Evolutionary conservation across 2,113 vertebrate genomes (phyloP), one percentile per base, ranked within the genome.

Genomic region (Rhadina sibilatrix): DNA sequence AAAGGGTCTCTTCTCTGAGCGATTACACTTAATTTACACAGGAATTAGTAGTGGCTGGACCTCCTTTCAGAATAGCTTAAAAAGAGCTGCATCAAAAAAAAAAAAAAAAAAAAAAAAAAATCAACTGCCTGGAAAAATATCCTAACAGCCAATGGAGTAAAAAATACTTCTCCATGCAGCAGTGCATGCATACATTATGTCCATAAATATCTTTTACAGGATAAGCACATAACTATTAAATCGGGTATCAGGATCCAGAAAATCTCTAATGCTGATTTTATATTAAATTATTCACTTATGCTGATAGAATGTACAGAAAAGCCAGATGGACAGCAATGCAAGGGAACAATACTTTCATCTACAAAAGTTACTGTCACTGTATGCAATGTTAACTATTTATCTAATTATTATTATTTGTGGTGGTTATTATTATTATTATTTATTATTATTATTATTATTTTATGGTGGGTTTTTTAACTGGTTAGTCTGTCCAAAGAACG

Each of bases 21-120:
- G 60, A 97, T 96, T 96, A 95, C 71, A 52, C 80, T 90, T 96
- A 89, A 96, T 96, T 96, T 96, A 87, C 71, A 76, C 68, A 92
- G 80, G 83, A 95, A 90, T 97, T 95, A 97, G 66, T 78, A 74
- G 90, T 86, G 82, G 91, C 88, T 75, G 77, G 93, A 94, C 76
- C 52, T 90, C 64, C 71, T 94, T 95, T 91, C 83, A 90, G 37
- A 89, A 63, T 33, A 78, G 88, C 54, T 94, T 83, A 90, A 81
- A 78, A 89, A 90, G 50, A 83, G 52, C n/a, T 83, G 31, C 56
- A 57, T 77, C 74, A 83, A 10, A 59, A 72, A 82, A 87, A 6
- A 53, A 74, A 83, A 10, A 59, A 72, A 82, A 87, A 6, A 53
- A 60, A 63, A 70, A 38, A 12, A 24, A 24, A 37, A 37, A 24